A percentile compares a stretch with the other conserved stretches of the same genome.
phyloP scores from a whole-genome alignment of 2,888 invertebrate species.

The Charanyca ferruginea region DNA sequence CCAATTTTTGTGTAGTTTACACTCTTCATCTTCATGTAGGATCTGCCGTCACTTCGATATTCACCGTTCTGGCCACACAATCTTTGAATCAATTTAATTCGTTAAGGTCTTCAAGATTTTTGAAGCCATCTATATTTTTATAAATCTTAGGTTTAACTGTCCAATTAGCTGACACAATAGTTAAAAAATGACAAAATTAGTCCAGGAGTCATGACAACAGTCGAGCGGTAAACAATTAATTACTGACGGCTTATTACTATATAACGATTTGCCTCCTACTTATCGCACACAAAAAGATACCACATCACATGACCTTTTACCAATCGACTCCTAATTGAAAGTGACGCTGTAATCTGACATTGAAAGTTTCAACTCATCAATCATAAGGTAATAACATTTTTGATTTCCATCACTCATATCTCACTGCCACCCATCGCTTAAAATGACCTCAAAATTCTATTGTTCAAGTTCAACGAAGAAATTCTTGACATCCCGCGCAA shows the following conservation, averaged over 20 bases:
- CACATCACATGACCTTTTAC: slow-evolving; percentile 9
- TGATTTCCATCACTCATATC: slow-evolving; percentile 50
- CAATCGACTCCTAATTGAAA: slow-evolving; percentile 44
- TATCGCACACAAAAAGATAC: slow-evolving; percentile 19
- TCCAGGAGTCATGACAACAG: no score
- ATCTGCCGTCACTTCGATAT: no score
- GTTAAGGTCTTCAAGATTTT: neutral
- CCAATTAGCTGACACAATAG: no score
- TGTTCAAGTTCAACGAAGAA: slow-evolving; percentile 52
- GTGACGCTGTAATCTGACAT: slow-evolving; percentile 43
- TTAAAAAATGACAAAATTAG: no score
- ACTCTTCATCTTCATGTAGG: no score
- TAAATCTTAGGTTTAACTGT: neutral
- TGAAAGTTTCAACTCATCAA: slow-evolving; percentile 51
- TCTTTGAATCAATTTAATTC: no score
- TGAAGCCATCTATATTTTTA: neutral
- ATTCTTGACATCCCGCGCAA: slow-evolving; percentile 34
- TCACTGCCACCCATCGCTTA: slow-evolving; percentile 32
- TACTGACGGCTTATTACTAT: neutral
- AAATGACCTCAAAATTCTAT: slow-evolving; percentile 41
- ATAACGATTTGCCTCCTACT: neutral
- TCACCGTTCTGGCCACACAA: no score
- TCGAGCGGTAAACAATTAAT: no score
- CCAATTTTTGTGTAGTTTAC: no score
- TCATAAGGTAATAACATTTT: slow-evolving; percentile 40